Evolutionary conservation across 2,888 invertebrate species (phyloP).

Genomic region (Cantharis rustica): DNA sequence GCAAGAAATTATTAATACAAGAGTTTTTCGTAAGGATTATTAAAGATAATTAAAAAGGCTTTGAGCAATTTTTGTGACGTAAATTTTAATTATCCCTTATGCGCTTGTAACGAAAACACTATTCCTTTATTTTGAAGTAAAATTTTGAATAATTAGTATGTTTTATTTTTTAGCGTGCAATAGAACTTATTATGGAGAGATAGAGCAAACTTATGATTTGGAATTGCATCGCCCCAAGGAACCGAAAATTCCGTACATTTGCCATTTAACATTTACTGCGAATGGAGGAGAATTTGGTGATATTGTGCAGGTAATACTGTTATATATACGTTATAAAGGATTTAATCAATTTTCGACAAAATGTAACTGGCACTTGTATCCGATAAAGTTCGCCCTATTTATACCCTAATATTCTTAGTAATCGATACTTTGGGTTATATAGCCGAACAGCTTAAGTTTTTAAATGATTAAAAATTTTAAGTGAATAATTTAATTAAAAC

Average conservation of each 20-base stretch:
- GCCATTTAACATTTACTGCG: conserved; percentile 85
- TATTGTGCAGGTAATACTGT: conserved; percentile 72
- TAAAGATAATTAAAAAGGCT: not conserved
- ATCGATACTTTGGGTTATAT: not conserved
- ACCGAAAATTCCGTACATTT: conserved; percentile 85
- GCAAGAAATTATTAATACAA: not conserved
- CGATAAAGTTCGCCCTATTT: not conserved
- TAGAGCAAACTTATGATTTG: conserved; percentile 84
- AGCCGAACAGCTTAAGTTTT: not conserved
- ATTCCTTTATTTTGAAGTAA: not conserved
- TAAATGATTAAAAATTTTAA: not conserved
- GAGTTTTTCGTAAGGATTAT: not conserved
- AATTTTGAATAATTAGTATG: not conserved
- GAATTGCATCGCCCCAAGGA: conserved; percentile 85
- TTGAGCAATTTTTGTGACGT: not conserved
- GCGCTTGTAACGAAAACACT: not conserved
- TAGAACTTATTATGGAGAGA: conserved; percentile 87
- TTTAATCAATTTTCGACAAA: not conserved
- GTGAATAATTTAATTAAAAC: not conserved
- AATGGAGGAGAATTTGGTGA: conserved; percentile 84
- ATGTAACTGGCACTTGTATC: not conserved
- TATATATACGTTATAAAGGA: not conserved
- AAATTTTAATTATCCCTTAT: not conserved
- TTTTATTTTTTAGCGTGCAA: conserved; percentile 74
- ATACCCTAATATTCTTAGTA: not conserved